Evolutionary conservation across 2,797 vertebrate genomes (phyloP).

Genomic region (Limnodromus scolopaceus): DNA sequence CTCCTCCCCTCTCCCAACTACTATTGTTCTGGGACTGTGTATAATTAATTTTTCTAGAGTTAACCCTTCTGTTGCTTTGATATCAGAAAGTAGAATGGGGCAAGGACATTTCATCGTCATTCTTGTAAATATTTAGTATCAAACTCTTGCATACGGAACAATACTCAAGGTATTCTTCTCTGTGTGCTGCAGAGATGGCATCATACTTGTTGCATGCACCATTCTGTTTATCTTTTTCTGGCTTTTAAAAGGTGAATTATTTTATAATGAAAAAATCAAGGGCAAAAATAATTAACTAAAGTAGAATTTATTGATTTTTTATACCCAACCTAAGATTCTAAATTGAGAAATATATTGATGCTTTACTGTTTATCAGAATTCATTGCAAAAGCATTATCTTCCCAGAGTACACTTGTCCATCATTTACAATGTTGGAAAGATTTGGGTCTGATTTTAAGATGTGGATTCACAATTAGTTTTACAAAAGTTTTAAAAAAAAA

Average conservation of each 20-base stretch:
- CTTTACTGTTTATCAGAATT: not conserved
- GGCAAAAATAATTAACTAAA: not conserved
- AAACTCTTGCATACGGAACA: not conserved
- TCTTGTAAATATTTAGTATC: not conserved
- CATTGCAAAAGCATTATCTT: not conserved
- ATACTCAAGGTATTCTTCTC: not conserved
- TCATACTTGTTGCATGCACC: not conserved
- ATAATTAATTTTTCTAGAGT: constrained; percentile 41
- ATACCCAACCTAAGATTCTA: not conserved
- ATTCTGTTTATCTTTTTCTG: not conserved
- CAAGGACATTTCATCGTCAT: not conserved
- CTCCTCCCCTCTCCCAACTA: not conserved
- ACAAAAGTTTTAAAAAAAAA: not conserved
- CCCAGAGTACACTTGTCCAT: not conserved
- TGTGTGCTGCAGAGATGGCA: not conserved
- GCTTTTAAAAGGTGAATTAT: not conserved
- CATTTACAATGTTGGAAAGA: not conserved
- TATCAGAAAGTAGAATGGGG: not conserved
- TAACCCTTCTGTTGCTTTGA: constrained; percentile 22
- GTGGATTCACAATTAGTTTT: not conserved
- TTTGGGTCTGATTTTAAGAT: not conserved
- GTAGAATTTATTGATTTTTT: not conserved
- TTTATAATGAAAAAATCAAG: not conserved
- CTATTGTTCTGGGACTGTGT: constrained; percentile 33
- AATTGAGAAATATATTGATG: not conserved